Evolutionary conservation across 2,113 vertebrate genomes (phyloP).

Genomic region (Sarotherodon lohbergeri): DNA sequence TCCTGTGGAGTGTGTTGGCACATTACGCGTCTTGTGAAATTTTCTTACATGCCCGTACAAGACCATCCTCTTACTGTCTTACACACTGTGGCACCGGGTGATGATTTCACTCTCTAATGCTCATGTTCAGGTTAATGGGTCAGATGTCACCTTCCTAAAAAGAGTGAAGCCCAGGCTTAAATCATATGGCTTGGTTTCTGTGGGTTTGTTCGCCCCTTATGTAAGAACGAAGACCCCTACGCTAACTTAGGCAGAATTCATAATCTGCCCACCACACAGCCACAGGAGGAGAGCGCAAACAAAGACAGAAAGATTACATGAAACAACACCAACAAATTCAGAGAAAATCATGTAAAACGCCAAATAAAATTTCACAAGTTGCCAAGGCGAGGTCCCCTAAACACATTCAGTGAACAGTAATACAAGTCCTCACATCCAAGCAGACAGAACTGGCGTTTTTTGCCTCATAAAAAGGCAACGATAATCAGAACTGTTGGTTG

Average conservation of each 20-base stretch:
- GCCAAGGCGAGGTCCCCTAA: background rate
- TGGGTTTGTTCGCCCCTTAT: background rate
- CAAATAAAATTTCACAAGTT: background rate
- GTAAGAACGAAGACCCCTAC: background rate
- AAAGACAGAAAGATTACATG: background rate
- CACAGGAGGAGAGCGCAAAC: background rate
- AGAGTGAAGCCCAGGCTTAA: background rate
- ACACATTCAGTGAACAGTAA: background rate
- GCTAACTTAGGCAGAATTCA: background rate
- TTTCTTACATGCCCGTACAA: background rate
- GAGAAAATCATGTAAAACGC: background rate
- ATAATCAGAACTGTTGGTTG: background rate
- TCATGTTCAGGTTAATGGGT: conserved; percentile 38
- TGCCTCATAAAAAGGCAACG: background rate
- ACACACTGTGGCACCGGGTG: background rate
- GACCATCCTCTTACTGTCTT: conserved; percentile 1
- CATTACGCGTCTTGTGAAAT: background rate
- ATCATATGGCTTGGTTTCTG: background rate
- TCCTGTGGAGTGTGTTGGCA: background rate
- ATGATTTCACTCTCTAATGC: background rate
- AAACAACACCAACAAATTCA: background rate
- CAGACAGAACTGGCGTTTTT: rapidly evolving
- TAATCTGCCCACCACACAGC: background rate
- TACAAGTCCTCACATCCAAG: background rate
- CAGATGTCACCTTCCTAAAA: background rate